Conservation (phyloP, 2,888 invertebrate species). For the Druceiella hillmani region DNA sequence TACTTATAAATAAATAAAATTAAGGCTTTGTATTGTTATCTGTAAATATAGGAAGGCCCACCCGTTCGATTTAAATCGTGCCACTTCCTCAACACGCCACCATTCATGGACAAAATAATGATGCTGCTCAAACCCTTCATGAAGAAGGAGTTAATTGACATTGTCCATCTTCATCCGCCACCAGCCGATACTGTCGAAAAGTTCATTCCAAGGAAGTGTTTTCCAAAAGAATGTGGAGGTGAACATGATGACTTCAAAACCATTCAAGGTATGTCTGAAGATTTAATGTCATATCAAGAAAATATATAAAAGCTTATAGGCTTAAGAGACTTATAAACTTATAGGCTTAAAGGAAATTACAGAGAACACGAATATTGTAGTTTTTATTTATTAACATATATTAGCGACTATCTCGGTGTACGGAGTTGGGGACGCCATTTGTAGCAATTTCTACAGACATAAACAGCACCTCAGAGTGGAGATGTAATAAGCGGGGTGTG, state of each 20-base stretch:
- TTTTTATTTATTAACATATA: no score
- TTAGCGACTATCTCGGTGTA: no score
- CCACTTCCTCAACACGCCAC: constrained; percentile 65
- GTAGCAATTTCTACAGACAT: no score
- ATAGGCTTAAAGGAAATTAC: no score
- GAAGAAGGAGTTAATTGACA: constrained; percentile 56
- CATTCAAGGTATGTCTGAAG: constrained; percentile 30
- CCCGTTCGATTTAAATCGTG: constrained; percentile 62
- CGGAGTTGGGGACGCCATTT: no score
- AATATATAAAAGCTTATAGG: no score
- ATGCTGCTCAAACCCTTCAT: constrained; percentile 67
- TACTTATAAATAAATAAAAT: no score
- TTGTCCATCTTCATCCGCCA: constrained; percentile 49
- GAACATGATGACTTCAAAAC: constrained; percentile 36
- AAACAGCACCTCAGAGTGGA: no score
- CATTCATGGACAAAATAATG: constrained; percentile 65
- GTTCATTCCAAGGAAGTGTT: constrained; percentile 48
- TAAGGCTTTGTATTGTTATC: constrained; percentile 20
- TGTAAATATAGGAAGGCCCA: constrained; percentile 64
- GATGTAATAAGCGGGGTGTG: no score
- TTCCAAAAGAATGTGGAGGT: constrained; percentile 64
- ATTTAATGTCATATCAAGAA: not conserved
- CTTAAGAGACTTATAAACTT: no score
- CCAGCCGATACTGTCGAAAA: constrained; percentile 42
- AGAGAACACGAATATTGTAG: no score